A percentile compares a stretch with the other conserved stretches of the same genome.
Evolutionary conservation across 2,797 vertebrate genomes (phyloP).

Genomic region (Kryptopterus vitreolus): DNA sequence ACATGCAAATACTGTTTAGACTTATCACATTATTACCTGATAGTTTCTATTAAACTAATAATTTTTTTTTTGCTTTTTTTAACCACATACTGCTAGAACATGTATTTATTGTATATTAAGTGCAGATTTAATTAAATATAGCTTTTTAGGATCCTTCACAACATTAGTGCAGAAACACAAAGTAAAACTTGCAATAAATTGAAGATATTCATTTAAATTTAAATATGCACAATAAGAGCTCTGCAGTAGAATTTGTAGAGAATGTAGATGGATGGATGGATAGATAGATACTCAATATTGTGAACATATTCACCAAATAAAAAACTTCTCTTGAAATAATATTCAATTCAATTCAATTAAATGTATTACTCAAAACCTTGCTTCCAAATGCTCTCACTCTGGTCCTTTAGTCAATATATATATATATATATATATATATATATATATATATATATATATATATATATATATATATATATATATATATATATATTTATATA

Average conservation of each 20-base stretch:
- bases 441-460: no score
- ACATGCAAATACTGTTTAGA: neutral
- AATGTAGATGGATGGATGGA: no score
- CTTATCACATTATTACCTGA: conserved; percentile 7
- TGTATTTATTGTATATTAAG: neutral
- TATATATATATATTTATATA: no score
- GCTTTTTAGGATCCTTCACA: neutral
- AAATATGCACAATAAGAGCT: neutral
- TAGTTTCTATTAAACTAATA: neutral
- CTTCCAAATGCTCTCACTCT: neutral
- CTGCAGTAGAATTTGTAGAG: neutral
- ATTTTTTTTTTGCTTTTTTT: neutral
- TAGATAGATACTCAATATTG: no score
- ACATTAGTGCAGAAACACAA: neutral
- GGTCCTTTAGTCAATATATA: neutral
- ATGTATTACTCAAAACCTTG: neutral
- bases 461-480: no score
- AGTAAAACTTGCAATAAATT: neutral
- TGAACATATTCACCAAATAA: no score
- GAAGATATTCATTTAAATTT: neutral
- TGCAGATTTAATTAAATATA: neutral
- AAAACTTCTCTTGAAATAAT: no score
- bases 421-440: no score
- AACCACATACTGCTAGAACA: neutral
- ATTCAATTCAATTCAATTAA: no score